phyloP scores from a whole-genome alignment of 2,888 invertebrate species.

The Rhimphoctona megacephalus region DNA sequence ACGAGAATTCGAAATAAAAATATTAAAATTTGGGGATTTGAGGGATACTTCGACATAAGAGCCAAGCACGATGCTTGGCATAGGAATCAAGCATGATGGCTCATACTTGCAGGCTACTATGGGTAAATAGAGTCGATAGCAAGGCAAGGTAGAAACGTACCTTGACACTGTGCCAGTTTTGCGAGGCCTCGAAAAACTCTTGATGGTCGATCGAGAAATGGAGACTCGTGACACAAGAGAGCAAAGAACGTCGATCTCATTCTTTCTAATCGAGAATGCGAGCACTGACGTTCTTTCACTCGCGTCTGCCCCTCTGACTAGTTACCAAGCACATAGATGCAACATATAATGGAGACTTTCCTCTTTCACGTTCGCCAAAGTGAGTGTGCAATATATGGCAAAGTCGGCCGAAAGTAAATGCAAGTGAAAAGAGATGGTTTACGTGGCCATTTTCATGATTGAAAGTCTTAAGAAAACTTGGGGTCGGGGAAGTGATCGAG shows the following conservation, averaged over 20 bases:
- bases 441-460: constrained; percentile 43
- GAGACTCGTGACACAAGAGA: constrained; percentile 16
- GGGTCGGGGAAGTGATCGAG: constrained; percentile 4
- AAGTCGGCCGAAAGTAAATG: constrained; percentile 23
- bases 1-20: neutral
- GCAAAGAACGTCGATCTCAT: constrained; percentile 46
- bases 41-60: neutral
- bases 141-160: constrained; percentile 67
- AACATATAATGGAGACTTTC: constrained; percentile 69
- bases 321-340: constrained; percentile 15
- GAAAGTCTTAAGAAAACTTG: constrained; percentile 38
- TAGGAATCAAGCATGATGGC: neutral
- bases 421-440: constrained; percentile 11
- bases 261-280: constrained; percentile 63
- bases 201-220: constrained; percentile 52
- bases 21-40: neutral
- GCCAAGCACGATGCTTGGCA: neutral
- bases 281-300: constrained; percentile 49
- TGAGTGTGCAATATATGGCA: constrained; percentile 40
- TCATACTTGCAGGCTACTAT: neutral
- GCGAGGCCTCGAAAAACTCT: constrained; percentile 72
- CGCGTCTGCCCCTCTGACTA: constrained; percentile 27
- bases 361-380: constrained; percentile 76
- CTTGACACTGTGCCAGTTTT: constrained; percentile 83
- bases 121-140: constrained; percentile 8